These are phyloP conservation scores for Acyrthosiphon pisum DNA, from an alignment of 1,140 invertebrate genomes.

Conservation along the genomic window DNA sequence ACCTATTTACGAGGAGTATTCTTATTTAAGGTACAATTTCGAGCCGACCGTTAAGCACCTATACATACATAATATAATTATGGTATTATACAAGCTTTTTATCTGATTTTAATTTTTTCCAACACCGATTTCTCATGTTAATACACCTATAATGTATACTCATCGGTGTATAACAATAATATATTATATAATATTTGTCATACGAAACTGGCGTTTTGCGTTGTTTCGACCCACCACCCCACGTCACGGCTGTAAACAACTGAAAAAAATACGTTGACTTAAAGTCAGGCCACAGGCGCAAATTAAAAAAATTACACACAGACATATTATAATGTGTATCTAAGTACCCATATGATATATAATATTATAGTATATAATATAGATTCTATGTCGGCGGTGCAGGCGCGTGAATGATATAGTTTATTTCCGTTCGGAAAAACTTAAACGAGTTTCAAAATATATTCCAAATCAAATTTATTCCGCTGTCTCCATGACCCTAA, in stretches of 20 bases:
- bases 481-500: constrained; percentile 6
- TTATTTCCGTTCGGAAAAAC: constrained; percentile 27
- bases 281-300: background rate
- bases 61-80: background rate
- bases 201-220: background rate
- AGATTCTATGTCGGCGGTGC: background rate
- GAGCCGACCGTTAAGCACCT: too few species aligned
- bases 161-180: background rate
- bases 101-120: background rate
- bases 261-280: background rate
- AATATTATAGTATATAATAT: background rate
- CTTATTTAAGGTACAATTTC: background rate
- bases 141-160: background rate
- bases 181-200: background rate
- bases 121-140: background rate
- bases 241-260: background rate
- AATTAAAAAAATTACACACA: background rate
- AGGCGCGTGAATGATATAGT: background rate
- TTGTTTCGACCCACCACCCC: too few species aligned
- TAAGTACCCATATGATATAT: background rate
- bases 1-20: background rate
- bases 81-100: background rate
- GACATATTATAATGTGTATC: background rate
- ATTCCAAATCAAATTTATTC: constrained; percentile 45
- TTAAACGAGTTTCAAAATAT: constrained; percentile 38